These are phyloP conservation scores for Dasypus novemcinctus DNA, from an alignment of 2,113 vertebrate species.

Conservation along the genomic window DNA sequence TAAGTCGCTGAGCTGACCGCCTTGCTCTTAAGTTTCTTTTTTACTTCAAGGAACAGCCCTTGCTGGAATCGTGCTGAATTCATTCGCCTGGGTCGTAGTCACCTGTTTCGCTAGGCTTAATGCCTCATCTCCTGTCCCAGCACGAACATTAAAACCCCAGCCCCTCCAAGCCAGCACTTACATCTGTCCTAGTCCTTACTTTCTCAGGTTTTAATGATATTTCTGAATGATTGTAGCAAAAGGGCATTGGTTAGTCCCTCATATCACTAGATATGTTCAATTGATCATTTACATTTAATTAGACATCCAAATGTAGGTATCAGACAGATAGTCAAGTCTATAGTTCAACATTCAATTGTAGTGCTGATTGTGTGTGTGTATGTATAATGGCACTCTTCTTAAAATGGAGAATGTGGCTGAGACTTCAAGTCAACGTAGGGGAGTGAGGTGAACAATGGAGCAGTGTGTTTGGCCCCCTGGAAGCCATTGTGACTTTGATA, in stretches of 20 bases:
- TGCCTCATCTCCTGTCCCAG: not conserved
- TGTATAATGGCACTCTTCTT: not conserved
- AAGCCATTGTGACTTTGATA: not conserved
- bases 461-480: not conserved
- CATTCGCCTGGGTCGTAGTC: too few relatives aligned
- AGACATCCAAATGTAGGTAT: not conserved
- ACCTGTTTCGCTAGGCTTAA: not conserved
- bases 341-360: not conserved
- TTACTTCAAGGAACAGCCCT: too few relatives aligned
- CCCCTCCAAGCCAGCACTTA: not conserved
- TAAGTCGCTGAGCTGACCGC: too few relatives aligned
- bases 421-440: not conserved
- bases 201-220: not conserved
- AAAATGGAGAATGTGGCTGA: not conserved
- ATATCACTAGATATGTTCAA: not conserved
- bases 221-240: not conserved
- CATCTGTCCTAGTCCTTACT: not conserved
- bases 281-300: not conserved
- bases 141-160: not conserved
- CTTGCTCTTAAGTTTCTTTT: too few relatives aligned
- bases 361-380: not conserved
- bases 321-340: not conserved
- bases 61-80: too few relatives aligned
- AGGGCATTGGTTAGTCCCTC: not conserved
- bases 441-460: not conserved